A percentile compares a stretch with the other conserved stretches of the same genome.
phyloP scores from a whole-genome alignment of 53 echinoderm and acorn worm genomes.

The Patiria pectinifera region DNA sequence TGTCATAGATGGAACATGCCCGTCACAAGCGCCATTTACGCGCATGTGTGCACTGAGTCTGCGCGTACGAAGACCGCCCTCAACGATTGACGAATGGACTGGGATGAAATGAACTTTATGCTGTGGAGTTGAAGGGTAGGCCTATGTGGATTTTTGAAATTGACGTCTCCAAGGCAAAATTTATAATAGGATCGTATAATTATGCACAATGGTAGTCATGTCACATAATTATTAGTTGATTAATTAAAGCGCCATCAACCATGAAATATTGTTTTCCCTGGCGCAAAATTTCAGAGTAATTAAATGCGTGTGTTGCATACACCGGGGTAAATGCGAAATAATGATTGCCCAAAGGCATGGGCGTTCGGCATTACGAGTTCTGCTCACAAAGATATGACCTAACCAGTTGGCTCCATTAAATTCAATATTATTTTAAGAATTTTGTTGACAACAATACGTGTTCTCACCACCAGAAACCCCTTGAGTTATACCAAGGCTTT shows the following conservation, averaged over 20 bases:
- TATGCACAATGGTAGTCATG: not conserved
- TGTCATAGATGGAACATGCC: not conserved
- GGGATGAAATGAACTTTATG: not conserved
- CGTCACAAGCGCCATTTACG: not conserved
- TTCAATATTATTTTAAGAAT: not conserved
- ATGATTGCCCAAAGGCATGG: slow-evolving; percentile 3
- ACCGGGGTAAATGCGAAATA: slow-evolving; percentile 20
- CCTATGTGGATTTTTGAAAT: no score
- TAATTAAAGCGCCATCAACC: slow-evolving; percentile 14
- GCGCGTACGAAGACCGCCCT: slow-evolving; percentile 33
- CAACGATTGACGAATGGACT: not conserved
- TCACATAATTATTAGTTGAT: not conserved
- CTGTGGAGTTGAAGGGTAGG: no score
- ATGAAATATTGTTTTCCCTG: not conserved
- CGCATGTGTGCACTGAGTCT: not conserved
- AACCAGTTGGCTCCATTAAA: not conserved
- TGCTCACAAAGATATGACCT: not conserved
- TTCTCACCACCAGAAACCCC: not conserved
- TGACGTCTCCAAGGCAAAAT: not conserved
- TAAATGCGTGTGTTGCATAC: slow-evolving; percentile 20
- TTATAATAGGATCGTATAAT: not conserved
- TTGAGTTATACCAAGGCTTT: not conserved
- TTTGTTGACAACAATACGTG: not conserved
- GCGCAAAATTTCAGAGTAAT: not conserved
- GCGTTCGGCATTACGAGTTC: not conserved